A percentile compares a stretch with the other conserved stretches of the same genome.
Evolutionary conservation across 1,140 invertebrate genomes (phyloP).

Genomic region (Scaptomyza graminum): DNA sequence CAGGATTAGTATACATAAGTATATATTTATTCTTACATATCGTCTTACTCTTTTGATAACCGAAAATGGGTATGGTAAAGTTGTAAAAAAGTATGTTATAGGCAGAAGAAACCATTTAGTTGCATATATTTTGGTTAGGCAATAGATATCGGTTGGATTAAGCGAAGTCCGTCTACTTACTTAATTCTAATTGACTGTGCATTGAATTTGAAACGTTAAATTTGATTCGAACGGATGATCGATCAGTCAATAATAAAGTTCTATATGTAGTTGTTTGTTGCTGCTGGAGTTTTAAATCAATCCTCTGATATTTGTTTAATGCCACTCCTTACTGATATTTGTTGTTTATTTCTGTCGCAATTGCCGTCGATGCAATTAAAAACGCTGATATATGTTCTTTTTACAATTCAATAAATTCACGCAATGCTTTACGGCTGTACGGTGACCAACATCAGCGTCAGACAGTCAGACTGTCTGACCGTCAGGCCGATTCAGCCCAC

Average conservation of each 20-base stretch:
- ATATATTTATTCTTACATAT: slow-evolving; percentile 12
- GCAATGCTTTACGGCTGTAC: slow-evolving; percentile 67
- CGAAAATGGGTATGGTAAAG: no score
- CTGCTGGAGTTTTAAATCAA: slow-evolving; percentile 47
- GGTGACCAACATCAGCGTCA: slow-evolving; percentile 14
- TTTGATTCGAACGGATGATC: neutral
- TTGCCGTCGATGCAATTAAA: slow-evolving; percentile 73
- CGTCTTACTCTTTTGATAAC: neutral
- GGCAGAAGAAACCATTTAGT: no score
- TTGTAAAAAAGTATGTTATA: no score
- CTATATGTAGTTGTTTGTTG: slow-evolving; percentile 49
- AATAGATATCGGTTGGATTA: no score
- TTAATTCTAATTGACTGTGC: neutral
- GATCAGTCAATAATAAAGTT: slow-evolving; percentile 61
- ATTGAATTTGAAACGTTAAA: slow-evolving; percentile 3
- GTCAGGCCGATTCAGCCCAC: neutral
- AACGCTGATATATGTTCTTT: slow-evolving; percentile 81
- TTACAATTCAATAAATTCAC: slow-evolving; percentile 82
- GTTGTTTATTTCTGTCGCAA: slow-evolving; percentile 2
- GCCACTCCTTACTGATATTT: slow-evolving; percentile 29
- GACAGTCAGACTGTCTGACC: neutral
- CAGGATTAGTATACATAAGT: slow-evolving; percentile 1
- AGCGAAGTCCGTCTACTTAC: no score
- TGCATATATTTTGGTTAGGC: no score
- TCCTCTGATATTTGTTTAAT: slow-evolving; percentile 65